Base-by-base conservation (phyloP, 2,797 vertebrate species). In the Gymnoscopelus braueri region DNA sequence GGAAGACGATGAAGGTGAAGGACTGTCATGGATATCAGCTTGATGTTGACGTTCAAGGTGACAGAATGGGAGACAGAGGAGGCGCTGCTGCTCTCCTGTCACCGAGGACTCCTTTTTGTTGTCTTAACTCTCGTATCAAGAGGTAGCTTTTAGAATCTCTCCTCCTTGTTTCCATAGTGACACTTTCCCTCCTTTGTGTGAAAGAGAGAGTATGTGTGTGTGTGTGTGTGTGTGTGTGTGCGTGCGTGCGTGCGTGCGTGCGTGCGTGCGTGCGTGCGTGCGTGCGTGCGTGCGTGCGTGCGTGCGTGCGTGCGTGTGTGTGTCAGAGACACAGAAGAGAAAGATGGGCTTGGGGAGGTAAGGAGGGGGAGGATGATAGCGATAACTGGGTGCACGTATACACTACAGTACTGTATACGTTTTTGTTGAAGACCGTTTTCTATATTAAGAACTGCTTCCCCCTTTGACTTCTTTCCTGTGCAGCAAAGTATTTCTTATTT, bases 111-210 rank as follows among this genome's bases (percentile, higher is more conserved):
- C 81, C 81, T 87, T 90, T 88, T 89, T 93, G 91, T 93, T 92
- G 90, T 92, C 86, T 91, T 89, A 91, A 91, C 90, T 91, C 90
- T 84, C 81, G 84, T 90, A 91, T 93, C 89, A 88, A 93, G 93
- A 94, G 92, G 91, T 91, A 92, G 92, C 93, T 92, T 94, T 93
- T 90, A 94, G 92, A 94, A 91, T 92, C 93, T 92, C 83, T 89
- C 88, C 91, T 93, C 91, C 89, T 93, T 93, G 94, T 95, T 95
- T 93, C 94, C 94, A 95, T 94, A 94, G 93, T 94, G 93, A 95
- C 94, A 93, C 91, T 93, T 92, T 90, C 82, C 87, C 91, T 92
- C 91, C 84, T 93, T 92, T 93, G 77, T 83, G 76, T 68, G 78
- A 75, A 74, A 66, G 60, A 4, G 5, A 5, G 32, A 1, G 32